phyloP scores from a whole-genome alignment of 2,888 invertebrate species.

The Deilephila porcellus region DNA sequence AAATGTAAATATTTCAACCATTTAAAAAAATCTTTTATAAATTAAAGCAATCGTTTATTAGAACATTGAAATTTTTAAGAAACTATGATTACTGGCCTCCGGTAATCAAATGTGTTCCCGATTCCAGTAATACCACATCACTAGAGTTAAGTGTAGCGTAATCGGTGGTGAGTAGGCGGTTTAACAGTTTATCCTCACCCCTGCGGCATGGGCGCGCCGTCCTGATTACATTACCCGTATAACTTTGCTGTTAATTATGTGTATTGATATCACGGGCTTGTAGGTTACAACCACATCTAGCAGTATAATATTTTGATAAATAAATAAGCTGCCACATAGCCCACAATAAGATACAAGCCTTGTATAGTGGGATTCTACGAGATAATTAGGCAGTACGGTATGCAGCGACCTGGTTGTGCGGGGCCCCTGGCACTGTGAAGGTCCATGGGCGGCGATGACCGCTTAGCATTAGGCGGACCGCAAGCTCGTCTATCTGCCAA shows the following conservation, averaged over 20 bases:
- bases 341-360: too few relatives aligned
- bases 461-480: too few relatives aligned
- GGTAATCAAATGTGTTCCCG: not conserved
- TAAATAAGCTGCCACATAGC: not conserved
- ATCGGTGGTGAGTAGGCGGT: constrained; percentile 42
- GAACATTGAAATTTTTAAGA: not conserved
- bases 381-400: too few relatives aligned
- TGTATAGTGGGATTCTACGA: too few relatives aligned
- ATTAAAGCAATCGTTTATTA: too few relatives aligned
- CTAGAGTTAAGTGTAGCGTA: constrained; percentile 32
- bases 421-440: too few relatives aligned
- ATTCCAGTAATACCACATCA: not conserved
- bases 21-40: too few relatives aligned
- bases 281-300: not conserved
- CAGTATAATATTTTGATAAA: not conserved
- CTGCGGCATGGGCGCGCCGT: constrained; percentile 36
- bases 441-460: too few relatives aligned
- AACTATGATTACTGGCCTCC: not conserved
- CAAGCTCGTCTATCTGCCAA: too few relatives aligned
- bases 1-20: too few relatives aligned
- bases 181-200: constrained; percentile 38
- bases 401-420: too few relatives aligned
- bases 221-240: constrained; percentile 33
- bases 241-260: constrained; percentile 23
- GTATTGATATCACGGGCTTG: constrained; percentile 11